Conservation (phyloP, 2,797 vertebrate species). For the Platalea minor region DNA sequence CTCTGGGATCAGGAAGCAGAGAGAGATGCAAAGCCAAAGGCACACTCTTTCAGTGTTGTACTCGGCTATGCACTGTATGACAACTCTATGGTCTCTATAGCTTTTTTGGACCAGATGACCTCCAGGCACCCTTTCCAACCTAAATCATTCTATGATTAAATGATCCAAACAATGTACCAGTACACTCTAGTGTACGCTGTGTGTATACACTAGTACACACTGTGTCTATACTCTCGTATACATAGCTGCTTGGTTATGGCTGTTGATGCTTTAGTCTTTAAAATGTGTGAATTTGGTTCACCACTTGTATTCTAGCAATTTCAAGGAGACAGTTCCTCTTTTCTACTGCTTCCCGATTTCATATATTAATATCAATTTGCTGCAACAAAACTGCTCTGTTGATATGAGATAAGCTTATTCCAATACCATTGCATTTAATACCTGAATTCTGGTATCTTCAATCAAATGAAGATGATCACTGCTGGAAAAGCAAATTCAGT, state of each 20-base stretch:
- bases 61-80: background rate
- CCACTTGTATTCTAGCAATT: background rate
- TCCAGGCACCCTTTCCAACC: background rate
- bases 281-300: background rate
- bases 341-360: background rate
- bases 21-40: background rate
- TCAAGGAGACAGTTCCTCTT: background rate
- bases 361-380: background rate
- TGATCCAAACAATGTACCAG: background rate
- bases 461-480: background rate
- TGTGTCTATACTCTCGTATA: background rate
- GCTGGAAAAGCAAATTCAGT: background rate
- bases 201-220: background rate
- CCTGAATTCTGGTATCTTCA: background rate
- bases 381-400: background rate
- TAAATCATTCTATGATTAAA: background rate
- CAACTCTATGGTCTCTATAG: background rate
- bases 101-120: background rate
- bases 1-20: background rate
- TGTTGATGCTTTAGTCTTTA: background rate
- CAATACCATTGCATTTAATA: background rate
- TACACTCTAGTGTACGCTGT: background rate
- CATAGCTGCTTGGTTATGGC: background rate
- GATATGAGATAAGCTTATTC: conserved; percentile 24
- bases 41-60: background rate